Conservation (phyloP, 2,888 invertebrate species). For the Salticus scenicus region DNA sequence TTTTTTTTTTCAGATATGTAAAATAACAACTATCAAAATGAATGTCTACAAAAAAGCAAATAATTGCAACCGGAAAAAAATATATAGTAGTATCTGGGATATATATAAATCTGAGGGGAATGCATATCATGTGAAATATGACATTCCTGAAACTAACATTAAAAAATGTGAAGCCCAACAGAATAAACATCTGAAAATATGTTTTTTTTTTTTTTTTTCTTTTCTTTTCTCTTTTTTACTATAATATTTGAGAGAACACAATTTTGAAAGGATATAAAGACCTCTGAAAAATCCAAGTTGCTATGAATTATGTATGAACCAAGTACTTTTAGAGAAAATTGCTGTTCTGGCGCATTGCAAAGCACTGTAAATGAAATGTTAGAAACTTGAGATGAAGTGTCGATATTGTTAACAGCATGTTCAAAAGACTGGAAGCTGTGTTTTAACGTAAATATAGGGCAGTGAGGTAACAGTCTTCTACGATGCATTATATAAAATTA, state of each 20-base stretch:
- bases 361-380: not conserved
- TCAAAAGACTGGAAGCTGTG: constrained; percentile 5
- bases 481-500: not conserved
- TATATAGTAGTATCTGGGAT: too few species aligned
- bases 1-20: too few species aligned
- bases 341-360: not conserved
- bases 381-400: constrained; percentile 6
- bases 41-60: too few species aligned
- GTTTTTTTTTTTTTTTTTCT: too few species aligned
- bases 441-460: not conserved
- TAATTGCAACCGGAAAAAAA: too few species aligned
- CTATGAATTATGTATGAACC: constrained; percentile 12
- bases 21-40: too few species aligned
- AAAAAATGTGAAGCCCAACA: not conserved
- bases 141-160: not conserved
- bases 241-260: not conserved
- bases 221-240: not conserved
- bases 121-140: not conserved
- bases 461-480: not conserved
- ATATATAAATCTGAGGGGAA: not conserved
- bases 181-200: not conserved
- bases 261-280: not conserved
- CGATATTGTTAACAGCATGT: constrained; percentile 6
- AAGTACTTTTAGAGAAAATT: constrained; percentile 4
- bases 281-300: not conserved